Conservation (phyloP, 2,113 vertebrate genomes). For the Nothoprocta perdicaria region DNA sequence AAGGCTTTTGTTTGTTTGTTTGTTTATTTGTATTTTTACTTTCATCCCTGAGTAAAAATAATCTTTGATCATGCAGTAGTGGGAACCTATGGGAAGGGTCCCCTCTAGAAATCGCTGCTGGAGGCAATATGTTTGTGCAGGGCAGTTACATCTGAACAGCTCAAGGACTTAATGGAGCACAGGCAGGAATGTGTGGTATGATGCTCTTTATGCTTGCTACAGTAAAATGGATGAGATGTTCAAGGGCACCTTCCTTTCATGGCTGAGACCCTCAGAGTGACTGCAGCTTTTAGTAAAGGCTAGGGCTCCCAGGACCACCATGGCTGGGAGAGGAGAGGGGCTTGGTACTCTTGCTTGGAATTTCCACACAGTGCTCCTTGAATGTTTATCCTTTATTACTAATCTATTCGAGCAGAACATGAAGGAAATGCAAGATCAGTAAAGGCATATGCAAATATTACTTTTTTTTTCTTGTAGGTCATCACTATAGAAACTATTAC, state of each 20-base stretch:
- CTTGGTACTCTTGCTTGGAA: not conserved
- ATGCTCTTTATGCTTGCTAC: not conserved
- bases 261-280: not conserved
- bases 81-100: not conserved
- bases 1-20: too few species aligned
- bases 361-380: not conserved
- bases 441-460: constrained; percentile 70
- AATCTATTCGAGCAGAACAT: constrained; percentile 37
- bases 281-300: not conserved
- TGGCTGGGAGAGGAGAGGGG: not conserved
- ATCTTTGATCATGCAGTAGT: not conserved
- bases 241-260: not conserved
- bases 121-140: not conserved
- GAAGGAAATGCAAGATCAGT: constrained; percentile 51
- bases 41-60: not conserved
- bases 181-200: not conserved
- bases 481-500: constrained; percentile 70
- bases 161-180: not conserved
- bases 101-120: not conserved
- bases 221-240: not conserved
- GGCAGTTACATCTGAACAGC: not conserved
- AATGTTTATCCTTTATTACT: constrained; percentile 43
- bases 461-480: constrained; percentile 68
- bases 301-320: not conserved
- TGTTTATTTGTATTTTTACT: not conserved